Base-by-base conservation (phyloP, 1,140 invertebrate species). In the Halictus rubicundus region DNA sequence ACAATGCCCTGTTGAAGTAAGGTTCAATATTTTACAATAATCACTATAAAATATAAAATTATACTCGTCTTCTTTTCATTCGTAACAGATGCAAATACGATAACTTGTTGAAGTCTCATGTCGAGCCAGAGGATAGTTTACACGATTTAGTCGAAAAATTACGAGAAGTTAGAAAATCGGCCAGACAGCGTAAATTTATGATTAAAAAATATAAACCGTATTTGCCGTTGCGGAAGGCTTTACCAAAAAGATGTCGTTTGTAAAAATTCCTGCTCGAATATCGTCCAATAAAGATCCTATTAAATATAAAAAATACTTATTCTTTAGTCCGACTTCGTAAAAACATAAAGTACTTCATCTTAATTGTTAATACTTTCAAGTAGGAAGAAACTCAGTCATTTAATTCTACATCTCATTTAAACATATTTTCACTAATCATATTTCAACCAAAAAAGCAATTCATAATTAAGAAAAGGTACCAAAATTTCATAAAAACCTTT, bases 21-120 rank as follows among this genome's bases (percentile, higher is more conserved):
- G 14, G 4, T 57, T 46, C 25, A 0, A 32, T 32, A 32, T 4
- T 4, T 12, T 49, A 7, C 23, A 25, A 32, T 25, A 42, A 57
- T 23, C 59, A 73, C 32, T 1, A 57, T 2, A 7, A 19, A 68
- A 64, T n/a, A 19, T 6, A 19, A 14, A 27, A 57, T 21, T 27
- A 7, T 12, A 25, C 21, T 8, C 37, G 6, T 42, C 6, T 37
- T 66, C 21, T n/a, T 46, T 49, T 37, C 1, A 2, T 71, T 46
- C 2, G 8, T 4, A 19, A 7, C 16, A 86, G 83, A 42, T 78
- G 83, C 37, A 65, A 65, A 65, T 86, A 76, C 49, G 65, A 81
- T 0, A 25, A 72, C 0, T 14, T 60, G 32, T 19, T 65, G 12
- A 25, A 54, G 1, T 21, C 68, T 9, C 16, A 42, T 21, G 46